phyloP scores from a whole-genome alignment of 1,140 invertebrate genomes.

The Musca vetustissima region DNA sequence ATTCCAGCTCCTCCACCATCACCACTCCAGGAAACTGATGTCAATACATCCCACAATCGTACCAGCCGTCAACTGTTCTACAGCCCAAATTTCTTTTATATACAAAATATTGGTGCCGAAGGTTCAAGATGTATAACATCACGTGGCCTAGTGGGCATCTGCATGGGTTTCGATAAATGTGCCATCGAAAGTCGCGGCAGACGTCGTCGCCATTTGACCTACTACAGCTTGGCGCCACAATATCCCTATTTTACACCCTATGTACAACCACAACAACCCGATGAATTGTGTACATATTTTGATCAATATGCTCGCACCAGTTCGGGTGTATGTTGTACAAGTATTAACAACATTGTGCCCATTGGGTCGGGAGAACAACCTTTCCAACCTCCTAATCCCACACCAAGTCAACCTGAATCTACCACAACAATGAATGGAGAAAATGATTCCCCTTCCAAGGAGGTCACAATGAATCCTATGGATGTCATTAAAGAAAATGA shows the following conservation, averaged over 20 bases:
- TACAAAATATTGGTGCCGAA: conserved; percentile 23
- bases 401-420: conserved; percentile 29
- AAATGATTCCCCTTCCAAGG: conserved; percentile 34
- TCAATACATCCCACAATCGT: not conserved
- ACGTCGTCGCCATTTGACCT: conserved; percentile 36
- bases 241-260: not conserved
- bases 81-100: conserved; percentile 13
- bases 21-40: too few relatives aligned
- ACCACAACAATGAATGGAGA: not conserved
- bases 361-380: not conserved
- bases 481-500: not conserved
- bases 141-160: conserved; percentile 69
- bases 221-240: conserved; percentile 40
- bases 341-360: conserved; percentile 15
- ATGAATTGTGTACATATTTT: conserved; percentile 67
- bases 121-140: conserved; percentile 55
- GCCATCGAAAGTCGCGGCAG: conserved; percentile 36
- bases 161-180: conserved; percentile 67
- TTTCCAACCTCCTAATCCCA: conserved; percentile 35
- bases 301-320: conserved; percentile 66
- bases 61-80: conserved; percentile 17
- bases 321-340: conserved; percentile 75
- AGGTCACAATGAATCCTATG: not conserved
- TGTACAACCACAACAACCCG: not conserved
- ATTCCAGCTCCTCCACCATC: too few relatives aligned